Evolutionary conservation across 2,113 vertebrate genomes (phyloP).

Genomic region (Mola mola): DNA sequence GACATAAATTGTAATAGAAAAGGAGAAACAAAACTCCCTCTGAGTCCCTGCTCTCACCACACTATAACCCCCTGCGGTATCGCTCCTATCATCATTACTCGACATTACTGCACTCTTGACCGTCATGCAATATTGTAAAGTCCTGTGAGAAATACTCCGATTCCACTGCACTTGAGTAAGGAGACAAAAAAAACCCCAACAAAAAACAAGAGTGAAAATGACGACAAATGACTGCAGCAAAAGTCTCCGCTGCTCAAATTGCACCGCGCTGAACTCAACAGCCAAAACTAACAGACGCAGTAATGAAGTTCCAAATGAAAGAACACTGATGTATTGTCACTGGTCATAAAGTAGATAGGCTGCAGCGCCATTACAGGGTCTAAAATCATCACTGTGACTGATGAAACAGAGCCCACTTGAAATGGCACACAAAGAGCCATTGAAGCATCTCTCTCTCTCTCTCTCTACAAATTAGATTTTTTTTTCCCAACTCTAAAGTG

Average conservation of each 20-base stretch:
- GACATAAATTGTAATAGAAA: too few relatives aligned
- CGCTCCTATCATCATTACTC: slow-evolving; percentile 1
- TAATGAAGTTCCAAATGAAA: slow-evolving; percentile 76
- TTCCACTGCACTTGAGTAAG: slow-evolving; percentile 41
- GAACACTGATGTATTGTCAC: slow-evolving; percentile 78
- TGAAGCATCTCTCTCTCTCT: slow-evolving; percentile 36
- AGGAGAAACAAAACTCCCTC: too few relatives aligned
- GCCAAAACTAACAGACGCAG: slow-evolving; percentile 78
- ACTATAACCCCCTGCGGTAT: not conserved
- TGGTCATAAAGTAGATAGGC: slow-evolving; percentile 77
- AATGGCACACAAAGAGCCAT: slow-evolving; percentile 73
- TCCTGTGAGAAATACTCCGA: slow-evolving; percentile 23
- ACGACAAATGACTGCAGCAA: slow-evolving; percentile 82
- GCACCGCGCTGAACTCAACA: slow-evolving; percentile 70
- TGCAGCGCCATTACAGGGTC: slow-evolving; percentile 71
- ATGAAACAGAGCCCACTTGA: slow-evolving; percentile 76
- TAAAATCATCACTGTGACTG: slow-evolving; percentile 78
- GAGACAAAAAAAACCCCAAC: slow-evolving; percentile 27
- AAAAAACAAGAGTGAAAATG: slow-evolving; percentile 46
- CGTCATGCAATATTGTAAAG: slow-evolving; percentile 12
- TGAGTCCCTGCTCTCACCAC: too few relatives aligned
- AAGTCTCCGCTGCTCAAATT: slow-evolving; percentile 75
- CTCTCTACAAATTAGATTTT: slow-evolving; percentile 29
- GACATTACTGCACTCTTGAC: slow-evolving; percentile 6
- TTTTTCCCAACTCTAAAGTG: slow-evolving; percentile 65